Evolutionary conservation across 2,113 vertebrate species (phyloP).

Genomic region (Bagarius yarrelli): DNA sequence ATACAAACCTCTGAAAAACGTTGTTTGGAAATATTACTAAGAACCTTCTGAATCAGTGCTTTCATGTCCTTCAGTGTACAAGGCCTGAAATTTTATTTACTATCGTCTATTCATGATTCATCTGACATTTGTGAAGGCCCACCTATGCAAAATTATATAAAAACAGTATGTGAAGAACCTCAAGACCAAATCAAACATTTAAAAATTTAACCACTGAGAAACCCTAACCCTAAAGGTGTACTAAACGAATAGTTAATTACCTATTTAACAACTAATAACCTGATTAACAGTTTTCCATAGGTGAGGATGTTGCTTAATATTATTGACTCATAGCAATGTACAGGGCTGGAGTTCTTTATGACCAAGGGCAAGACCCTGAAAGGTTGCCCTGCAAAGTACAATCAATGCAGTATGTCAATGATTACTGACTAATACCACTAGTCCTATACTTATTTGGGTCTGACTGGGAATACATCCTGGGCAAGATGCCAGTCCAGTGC

Average conservation of each 20-base stretch:
- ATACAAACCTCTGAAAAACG: no score
- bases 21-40: no score
- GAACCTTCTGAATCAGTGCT: no score
- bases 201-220: background rate
- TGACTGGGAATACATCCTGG: background rate
- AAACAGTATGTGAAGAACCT: no score
- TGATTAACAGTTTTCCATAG: background rate
- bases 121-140: no score
- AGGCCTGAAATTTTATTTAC: no score
- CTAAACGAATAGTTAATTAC: no score
- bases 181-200: background rate
- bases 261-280: background rate
- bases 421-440: background rate
- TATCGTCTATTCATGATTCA: no score
- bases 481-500: no score
- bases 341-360: background rate
- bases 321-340: background rate
- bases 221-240: no score
- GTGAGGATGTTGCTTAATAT: background rate
- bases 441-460: background rate
- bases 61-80: no score
- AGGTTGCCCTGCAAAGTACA: background rate
- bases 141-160: no score
- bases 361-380: background rate
- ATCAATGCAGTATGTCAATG: background rate